Conservation (phyloP, 2,113 vertebrate species). For the Hucho hucho region DNA sequence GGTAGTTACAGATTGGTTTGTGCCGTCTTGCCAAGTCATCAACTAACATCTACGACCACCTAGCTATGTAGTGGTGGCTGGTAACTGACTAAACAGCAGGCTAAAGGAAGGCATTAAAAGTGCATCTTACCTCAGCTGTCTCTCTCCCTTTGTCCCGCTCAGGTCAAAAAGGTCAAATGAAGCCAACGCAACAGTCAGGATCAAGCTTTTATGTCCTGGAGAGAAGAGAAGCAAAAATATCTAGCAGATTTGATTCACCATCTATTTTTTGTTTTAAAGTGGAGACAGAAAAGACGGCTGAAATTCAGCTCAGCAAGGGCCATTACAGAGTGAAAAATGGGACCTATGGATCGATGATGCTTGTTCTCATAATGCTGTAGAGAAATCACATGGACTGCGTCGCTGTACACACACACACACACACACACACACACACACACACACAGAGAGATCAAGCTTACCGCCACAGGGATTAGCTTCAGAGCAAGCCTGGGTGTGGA, state of each 20-base stretch:
- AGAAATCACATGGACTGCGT: slow-evolving; percentile 11
- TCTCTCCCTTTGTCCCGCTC: slow-evolving; percentile 41
- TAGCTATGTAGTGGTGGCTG: not conserved
- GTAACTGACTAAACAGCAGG: not conserved
- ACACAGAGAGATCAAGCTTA: slow-evolving; percentile 25
- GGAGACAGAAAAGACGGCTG: slow-evolving; percentile 3
- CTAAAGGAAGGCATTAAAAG: not conserved
- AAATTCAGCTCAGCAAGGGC: slow-evolving; percentile 1
- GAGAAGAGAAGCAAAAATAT: slow-evolving; percentile 9
- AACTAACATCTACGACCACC: no score
- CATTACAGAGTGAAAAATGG: slow-evolving; percentile 24
- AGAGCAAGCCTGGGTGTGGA: slow-evolving; percentile 34
- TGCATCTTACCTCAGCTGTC: slow-evolving; percentile 62
- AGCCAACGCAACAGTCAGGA: slow-evolving; percentile 35
- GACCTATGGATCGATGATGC: slow-evolving; percentile 10
- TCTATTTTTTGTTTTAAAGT: not conserved
- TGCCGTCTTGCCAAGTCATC: no score
- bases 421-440: slow-evolving; percentile 18
- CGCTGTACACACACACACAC: slow-evolving; percentile 24
- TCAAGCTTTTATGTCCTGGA: slow-evolving; percentile 35
- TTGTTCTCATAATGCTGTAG: slow-evolving; percentile 21
- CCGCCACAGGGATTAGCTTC: slow-evolving; percentile 53
- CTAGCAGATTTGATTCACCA: slow-evolving; percentile 14
- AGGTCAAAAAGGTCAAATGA: slow-evolving; percentile 53
- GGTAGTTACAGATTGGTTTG: no score